Base-by-base conservation (phyloP, 2,888 invertebrate genomes). In the Druceiella hillmani region DNA sequence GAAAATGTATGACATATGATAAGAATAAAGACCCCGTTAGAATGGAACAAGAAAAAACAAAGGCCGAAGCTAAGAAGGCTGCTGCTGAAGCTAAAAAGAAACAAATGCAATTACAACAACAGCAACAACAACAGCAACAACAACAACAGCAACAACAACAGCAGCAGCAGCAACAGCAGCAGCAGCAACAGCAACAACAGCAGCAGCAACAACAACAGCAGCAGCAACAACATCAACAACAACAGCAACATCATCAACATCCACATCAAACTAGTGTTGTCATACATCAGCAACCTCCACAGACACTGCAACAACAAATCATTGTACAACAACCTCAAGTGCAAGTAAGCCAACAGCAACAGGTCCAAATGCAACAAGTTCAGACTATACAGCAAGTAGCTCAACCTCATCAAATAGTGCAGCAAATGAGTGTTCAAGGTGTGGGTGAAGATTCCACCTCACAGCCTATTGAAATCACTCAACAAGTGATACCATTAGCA, bases 401-500 rank as follows among this genome's bases (percentile, higher is more conserved):
- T 44, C 70, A 69, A 50, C 68, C 66, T n/a, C 44, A 63, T 2
- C 64, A 67, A 45, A 68, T 48, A 39, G 47, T 49, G 25, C 55
- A 56, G 33, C 58, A 74, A 50, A 70, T 74, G 43, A 64, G 69
- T 41, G 66, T 75, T 40, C 70, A 72, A 41, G 75, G 70, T 26
- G 69, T 70, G 26, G 62, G 65, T 1, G 75, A 67, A 42, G 71
- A 70, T 38, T 61, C 58, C 4, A 66, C 63, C 1, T 38, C 61
- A 46, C 77, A 78, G 54, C 75, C 65, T 2, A 71, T 78, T 34
- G 76, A 78, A 49, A 77, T 78, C 61, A 69, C 75, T 6, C 79
- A 78, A 49, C 79, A 79, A 56, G 78, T 79, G 4, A 79, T 79
- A 45, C 79, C 79, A 1, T 54, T 79, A 17, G 77, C 79, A 6